A percentile compares a stretch with the other conserved stretches of the same genome.
Conservation (phyloP, 2,888 invertebrate genomes). For the Ephialtes manifestator region DNA sequence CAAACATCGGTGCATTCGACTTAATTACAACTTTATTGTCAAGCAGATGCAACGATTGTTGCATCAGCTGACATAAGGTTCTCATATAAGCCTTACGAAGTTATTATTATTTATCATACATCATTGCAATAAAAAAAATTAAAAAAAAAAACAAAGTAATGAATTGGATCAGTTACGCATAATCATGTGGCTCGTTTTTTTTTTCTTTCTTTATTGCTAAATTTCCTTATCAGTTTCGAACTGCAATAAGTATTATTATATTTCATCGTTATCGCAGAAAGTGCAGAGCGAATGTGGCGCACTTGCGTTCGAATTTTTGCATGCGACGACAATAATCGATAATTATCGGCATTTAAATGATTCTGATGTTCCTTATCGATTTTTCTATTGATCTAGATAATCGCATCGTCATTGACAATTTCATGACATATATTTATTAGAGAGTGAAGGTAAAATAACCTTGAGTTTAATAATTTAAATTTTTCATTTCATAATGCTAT, state of each 20-base stretch:
- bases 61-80: slow-evolving; percentile 1
- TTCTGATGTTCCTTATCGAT: neutral
- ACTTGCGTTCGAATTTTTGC: neutral
- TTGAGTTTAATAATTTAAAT: slow-evolving; percentile 55
- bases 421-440: neutral
- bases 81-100: neutral
- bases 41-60: slow-evolving; percentile 9
- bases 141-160: neutral
- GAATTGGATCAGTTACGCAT: neutral
- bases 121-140: neutral
- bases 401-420: neutral
- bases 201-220: neutral
- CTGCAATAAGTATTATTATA: neutral
- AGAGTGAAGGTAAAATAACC: slow-evolving; percentile 43
- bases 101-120: neutral
- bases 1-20: slow-evolving; percentile 56
- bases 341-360: neutral
- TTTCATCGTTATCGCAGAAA: neutral
- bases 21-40: slow-evolving; percentile 19
- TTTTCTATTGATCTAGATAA: neutral
- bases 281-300: neutral
- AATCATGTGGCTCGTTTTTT: neutral
- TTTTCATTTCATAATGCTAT: slow-evolving; percentile 46
- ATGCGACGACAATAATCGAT: neutral
- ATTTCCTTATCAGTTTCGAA: neutral